phyloP scores from a whole-genome alignment of 2,797 vertebrate genomes.

The Microchirus variegatus region DNA sequence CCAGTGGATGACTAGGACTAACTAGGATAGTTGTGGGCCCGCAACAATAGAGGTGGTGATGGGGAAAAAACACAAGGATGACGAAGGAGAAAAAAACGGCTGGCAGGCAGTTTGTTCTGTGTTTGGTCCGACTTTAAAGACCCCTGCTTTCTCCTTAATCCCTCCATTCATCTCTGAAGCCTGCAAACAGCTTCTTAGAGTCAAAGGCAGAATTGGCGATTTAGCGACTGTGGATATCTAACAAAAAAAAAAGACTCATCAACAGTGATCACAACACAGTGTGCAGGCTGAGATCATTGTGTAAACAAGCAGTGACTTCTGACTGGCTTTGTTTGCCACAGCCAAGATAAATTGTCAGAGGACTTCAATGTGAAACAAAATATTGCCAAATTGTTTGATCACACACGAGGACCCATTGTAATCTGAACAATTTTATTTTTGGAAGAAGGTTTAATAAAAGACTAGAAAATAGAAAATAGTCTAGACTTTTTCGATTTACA shows the following conservation, averaged over 20 bases:
- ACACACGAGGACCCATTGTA: slow-evolving; percentile 1
- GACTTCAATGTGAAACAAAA: slow-evolving; percentile 8
- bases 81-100: slow-evolving; percentile 55
- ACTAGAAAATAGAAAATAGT: too few species aligned
- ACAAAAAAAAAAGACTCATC: slow-evolving; percentile 51
- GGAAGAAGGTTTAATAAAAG: too few species aligned
- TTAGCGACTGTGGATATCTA: slow-evolving; percentile 42
- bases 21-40: too few species aligned
- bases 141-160: slow-evolving; percentile 61
- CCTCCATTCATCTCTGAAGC: slow-evolving; percentile 54
- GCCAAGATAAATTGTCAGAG: background rate
- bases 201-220: slow-evolving; percentile 53
- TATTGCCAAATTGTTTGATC: background rate
- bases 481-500: too few species aligned
- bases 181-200: slow-evolving; percentile 39
- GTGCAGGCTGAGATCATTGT: slow-evolving; percentile 30
- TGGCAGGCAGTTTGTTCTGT: slow-evolving; percentile 42
- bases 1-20: too few species aligned
- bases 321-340: slow-evolving; percentile 25
- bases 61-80: slow-evolving; percentile 51
- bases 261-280: slow-evolving; percentile 28
- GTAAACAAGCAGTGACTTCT: slow-evolving; percentile 23
- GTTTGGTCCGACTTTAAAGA: slow-evolving; percentile 50
- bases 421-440: too few species aligned
- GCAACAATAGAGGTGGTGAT: too few species aligned